phyloP scores from a whole-genome alignment of 2,888 invertebrate genomes.

The Acrobasis consociella region DNA sequence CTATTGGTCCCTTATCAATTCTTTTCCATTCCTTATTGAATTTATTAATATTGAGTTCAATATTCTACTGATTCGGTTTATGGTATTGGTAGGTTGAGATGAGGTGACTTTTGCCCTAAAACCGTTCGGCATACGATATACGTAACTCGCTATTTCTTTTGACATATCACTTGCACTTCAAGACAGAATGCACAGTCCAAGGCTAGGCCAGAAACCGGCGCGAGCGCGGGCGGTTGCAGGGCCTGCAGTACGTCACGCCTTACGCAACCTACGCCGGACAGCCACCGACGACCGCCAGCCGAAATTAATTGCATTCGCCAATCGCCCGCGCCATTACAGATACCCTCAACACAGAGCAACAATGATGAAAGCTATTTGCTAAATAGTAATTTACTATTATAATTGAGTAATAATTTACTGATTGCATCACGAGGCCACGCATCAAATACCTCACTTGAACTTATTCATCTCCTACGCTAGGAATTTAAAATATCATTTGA shows the following conservation, averaged over 20 bases:
- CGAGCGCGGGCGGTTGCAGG: constrained; percentile 51
- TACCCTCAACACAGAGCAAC: constrained; percentile 23
- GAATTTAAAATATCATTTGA: constrained; percentile 1
- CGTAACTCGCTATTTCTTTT: constrained; percentile 9
- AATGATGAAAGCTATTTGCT: constrained; percentile 29
- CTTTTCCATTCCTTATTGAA: background rate
- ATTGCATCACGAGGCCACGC: background rate
- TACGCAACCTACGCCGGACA: constrained; percentile 54
- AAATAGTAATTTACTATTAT: constrained; percentile 20
- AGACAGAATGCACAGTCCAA: constrained; percentile 48
- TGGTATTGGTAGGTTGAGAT: no score
- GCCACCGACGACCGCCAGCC: constrained; percentile 47
- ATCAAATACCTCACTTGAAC: background rate
- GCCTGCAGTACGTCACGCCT: constrained; percentile 44
- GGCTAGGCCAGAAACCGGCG: constrained; percentile 52
- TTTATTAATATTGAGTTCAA: no score
- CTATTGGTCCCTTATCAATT: no score
- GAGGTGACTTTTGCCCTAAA: no score
- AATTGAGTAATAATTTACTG: constrained; percentile 13
- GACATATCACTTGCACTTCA: constrained; percentile 35
- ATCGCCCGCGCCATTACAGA: constrained; percentile 23
- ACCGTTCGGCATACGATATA: background rate
- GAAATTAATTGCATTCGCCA: constrained; percentile 49
- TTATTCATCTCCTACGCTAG: constrained; percentile 12
- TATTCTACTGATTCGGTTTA: no score